These are phyloP conservation scores for Hedya salicella DNA, from an alignment of 2,888 invertebrate species.

Conservation along the genomic window DNA sequence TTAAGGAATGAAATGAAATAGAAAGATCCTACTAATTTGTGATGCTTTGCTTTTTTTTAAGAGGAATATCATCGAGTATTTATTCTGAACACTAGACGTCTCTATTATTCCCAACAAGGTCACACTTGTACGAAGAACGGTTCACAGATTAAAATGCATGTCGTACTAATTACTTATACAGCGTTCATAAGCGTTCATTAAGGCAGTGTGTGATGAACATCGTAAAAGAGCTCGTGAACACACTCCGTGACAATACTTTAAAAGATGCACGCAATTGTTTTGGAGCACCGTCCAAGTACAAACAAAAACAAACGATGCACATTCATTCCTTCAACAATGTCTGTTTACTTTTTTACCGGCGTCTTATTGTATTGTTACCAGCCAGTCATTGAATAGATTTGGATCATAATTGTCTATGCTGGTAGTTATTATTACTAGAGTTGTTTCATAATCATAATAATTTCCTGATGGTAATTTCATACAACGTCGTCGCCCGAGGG, in stretches of 20 bases:
- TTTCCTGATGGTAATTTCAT: neutral
- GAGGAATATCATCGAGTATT: no score
- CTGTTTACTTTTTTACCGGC: conserved; percentile 7
- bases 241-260: conserved; percentile 41
- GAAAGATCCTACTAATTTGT: no score
- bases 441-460: neutral
- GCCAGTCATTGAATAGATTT: conserved; percentile 3
- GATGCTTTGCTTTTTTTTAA: no score
- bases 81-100: neutral
- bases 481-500: neutral
- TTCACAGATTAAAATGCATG: conserved; percentile 47
- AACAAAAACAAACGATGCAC: conserved; percentile 31
- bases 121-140: conserved; percentile 10
- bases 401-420: neutral
- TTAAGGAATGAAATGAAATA: no score
- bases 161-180: conserved; percentile 66
- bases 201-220: conserved; percentile 70
- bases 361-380: conserved; percentile 13
- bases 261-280: conserved; percentile 35
- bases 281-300: conserved; percentile 19
- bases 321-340: conserved; percentile 20
- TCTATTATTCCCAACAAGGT: neutral
- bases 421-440: neutral
- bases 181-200: conserved; percentile 60
- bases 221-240: conserved; percentile 69